Evolutionary conservation across 2,113 vertebrate species (phyloP).

Genomic region (Hylia prasina): DNA sequence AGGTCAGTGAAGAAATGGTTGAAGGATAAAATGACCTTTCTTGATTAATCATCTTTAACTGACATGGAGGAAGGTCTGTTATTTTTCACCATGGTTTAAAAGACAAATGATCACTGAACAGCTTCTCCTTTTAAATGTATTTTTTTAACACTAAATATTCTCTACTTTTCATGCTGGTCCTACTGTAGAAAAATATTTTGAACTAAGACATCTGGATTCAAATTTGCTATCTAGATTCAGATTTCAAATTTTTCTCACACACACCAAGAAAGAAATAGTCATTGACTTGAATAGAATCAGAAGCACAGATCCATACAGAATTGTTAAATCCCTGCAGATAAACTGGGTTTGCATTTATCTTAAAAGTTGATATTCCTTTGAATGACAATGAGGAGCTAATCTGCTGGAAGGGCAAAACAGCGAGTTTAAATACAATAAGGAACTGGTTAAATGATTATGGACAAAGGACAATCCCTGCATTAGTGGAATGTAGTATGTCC

Average conservation of each 20-base stretch:
- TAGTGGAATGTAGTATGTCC: neutral
- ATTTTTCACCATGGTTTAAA: neutral
- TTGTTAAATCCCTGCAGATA: neutral
- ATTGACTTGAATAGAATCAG: neutral
- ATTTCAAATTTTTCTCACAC: neutral
- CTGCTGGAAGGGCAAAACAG: neutral
- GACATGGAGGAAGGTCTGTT: neutral
- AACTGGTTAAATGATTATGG: neutral
- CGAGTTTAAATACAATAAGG: neutral
- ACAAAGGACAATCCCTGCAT: neutral
- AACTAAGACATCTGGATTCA: neutral
- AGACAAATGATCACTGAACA: neutral
- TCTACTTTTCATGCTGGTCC: neutral
- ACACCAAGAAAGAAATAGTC: neutral
- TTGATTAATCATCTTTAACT: neutral
- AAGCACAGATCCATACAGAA: neutral
- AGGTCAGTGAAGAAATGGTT: neutral
- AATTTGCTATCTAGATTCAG: neutral
- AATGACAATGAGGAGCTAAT: neutral
- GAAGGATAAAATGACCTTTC: neutral
- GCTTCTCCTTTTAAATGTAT: neutral
- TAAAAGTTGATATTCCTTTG: neutral
- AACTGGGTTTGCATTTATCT: neutral
- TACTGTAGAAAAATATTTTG: neutral
- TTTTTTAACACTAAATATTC: neutral